phyloP scores from a whole-genome alignment of 2,113 vertebrate genomes.

The Trochalopteron elliotii region DNA sequence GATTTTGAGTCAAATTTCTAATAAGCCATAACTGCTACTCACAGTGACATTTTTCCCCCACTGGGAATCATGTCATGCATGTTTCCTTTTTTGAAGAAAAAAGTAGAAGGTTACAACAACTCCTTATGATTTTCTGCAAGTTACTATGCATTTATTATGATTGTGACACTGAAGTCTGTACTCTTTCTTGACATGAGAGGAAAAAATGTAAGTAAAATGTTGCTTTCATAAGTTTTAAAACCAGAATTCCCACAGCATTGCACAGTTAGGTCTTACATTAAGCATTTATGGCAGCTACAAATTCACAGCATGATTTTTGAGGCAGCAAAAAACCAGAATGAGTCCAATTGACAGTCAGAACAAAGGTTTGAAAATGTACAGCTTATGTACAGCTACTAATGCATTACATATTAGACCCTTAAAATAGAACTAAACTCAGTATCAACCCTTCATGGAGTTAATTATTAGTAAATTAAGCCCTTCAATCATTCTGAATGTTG shows the following conservation, averaged over 20 bases:
- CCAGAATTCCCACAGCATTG: slow-evolving; percentile 65
- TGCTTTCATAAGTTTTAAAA: slow-evolving; percentile 71
- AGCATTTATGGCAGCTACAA: slow-evolving; percentile 71
- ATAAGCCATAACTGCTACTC: neutral
- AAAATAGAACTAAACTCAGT: slow-evolving; percentile 43
- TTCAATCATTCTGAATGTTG: slow-evolving; percentile 34
- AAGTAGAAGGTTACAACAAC: neutral
- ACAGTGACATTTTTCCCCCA: neutral
- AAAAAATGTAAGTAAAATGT: slow-evolving; percentile 63
- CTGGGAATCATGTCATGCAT: neutral
- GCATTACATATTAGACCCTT: slow-evolving; percentile 45
- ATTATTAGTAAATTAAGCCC: slow-evolving; percentile 41
- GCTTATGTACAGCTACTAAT: slow-evolving; percentile 39
- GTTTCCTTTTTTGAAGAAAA: neutral
- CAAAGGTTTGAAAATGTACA: slow-evolving; percentile 68
- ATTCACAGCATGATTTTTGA: slow-evolving; percentile 71
- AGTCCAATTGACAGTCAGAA: slow-evolving; percentile 68
- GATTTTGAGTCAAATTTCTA: neutral
- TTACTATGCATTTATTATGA: slow-evolving; percentile 55
- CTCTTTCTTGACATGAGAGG: slow-evolving; percentile 59
- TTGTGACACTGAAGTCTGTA: slow-evolving; percentile 67
- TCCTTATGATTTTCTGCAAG: slow-evolving; percentile 44
- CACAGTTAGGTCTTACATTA: slow-evolving; percentile 72
- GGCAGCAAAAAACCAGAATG: slow-evolving; percentile 54
- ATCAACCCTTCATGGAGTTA: neutral